Evolutionary conservation across 1,140 invertebrate species (phyloP), one percentile per base, ranked within the genome.

Genomic region (Drosophila ficusphila): DNA sequence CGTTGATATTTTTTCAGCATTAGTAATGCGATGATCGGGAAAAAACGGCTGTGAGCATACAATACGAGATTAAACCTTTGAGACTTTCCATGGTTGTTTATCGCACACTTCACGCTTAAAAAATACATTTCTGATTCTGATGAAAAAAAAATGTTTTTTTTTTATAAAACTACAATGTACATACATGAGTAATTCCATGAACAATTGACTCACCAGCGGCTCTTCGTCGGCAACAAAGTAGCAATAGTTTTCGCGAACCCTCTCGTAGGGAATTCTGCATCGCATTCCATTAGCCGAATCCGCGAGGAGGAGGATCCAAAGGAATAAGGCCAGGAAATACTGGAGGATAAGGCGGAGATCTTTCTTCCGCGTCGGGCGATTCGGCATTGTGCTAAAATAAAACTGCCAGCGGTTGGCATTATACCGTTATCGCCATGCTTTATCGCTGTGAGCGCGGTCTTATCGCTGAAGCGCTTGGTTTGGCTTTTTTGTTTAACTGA

Each of bases 181-280:
- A n/a, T n/a, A n/a, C n/a, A 14, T 27, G 8, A 9, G 7, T 29
- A 9, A 14, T 33, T 12, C 8, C 5, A 4, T 1, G 29, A 16
- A 41, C 4, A 14, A 9, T 14, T 11, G 11, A 70, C 79, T 86
- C 38, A 85, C 81, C 68, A 76, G 33, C 5, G 76, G 72, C 4
- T 77, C 29, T 6, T 57, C 73, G 19, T 78, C 41, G n/a, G 52
- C 64, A 8, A 85, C 36, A 19, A 47, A 75, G 42, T 86, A 86
- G 62, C 82, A 86, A n/a, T 88, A 86, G 12, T 81, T 41, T 4
- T 77, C 58, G 39, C 62, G 33, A 21, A 86, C 82, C 76, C 71
- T 74, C 38, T 76, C 76, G 19, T 86, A 86, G 8, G 81, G 81
- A 36, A 73, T 39, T 42, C 58, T 64, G 58, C 81, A 86, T 7